phyloP scores from a whole-genome alignment of 2,888 invertebrate genomes.

The Netelia melanura region DNA sequence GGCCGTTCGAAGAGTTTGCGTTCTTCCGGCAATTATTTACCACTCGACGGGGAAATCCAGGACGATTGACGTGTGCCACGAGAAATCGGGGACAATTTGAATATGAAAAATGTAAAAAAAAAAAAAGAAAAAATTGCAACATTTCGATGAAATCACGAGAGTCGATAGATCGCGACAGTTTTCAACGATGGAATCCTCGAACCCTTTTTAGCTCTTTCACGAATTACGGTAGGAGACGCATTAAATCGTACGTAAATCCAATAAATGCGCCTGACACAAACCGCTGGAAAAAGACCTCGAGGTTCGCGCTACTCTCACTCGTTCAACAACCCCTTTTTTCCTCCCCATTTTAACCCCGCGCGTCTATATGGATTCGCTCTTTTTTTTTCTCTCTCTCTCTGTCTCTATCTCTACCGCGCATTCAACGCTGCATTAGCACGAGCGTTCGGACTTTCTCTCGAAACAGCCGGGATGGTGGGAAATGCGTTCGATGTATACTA shows the following conservation, averaged over 20 bases:
- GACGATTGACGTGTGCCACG: slow-evolving; percentile 22
- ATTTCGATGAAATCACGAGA: background rate
- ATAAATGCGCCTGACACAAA: slow-evolving; percentile 32
- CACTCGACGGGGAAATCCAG: slow-evolving; percentile 29
- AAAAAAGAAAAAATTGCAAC: no score
- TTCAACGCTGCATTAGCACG: slow-evolving; percentile 60
- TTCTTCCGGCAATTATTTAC: slow-evolving; percentile 48
- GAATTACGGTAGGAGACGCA: slow-evolving; percentile 17
- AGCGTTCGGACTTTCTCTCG: slow-evolving; percentile 20
- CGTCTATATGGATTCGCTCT: slow-evolving; percentile 45
- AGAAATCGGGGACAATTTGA: background rate
- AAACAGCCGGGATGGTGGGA: slow-evolving; percentile 6
- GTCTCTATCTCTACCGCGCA: slow-evolving; percentile 27
- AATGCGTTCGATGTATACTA: slow-evolving; percentile 17
- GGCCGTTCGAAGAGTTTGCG: slow-evolving; percentile 21
- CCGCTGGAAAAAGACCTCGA: slow-evolving; percentile 19
- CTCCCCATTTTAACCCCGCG: slow-evolving; percentile 21
- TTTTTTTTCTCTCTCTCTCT: slow-evolving; percentile 26
- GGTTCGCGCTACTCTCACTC: slow-evolving; percentile 27
- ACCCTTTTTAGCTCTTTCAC: slow-evolving; percentile 10
- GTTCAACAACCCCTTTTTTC: slow-evolving; percentile 32
- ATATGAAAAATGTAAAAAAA: no score
- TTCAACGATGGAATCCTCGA: slow-evolving; percentile 3
- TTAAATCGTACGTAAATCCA: slow-evolving; percentile 45
- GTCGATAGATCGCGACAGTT: slow-evolving; percentile 22